Evolutionary conservation across 2,797 vertebrate species (phyloP).

Genomic region (Ctenosaura bakeri): DNA sequence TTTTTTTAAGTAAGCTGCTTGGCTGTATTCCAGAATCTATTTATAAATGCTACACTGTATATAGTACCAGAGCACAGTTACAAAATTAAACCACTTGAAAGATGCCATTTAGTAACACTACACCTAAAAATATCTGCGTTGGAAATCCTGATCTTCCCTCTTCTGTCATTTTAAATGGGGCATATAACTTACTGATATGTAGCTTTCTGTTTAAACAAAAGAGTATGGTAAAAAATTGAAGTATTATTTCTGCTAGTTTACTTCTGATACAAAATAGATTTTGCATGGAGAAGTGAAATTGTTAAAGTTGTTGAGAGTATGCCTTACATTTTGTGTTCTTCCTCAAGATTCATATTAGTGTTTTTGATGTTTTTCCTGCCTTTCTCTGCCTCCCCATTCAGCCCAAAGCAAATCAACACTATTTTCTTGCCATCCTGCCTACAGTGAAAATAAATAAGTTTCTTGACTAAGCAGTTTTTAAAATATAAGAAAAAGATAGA

Average conservation of each 20-base stretch:
- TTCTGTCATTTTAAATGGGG: conserved; percentile 1
- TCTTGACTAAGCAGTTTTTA: conserved; percentile 1
- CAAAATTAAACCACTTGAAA: conserved; percentile 42
- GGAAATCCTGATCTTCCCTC: conserved; percentile 51
- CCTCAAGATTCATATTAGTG: conserved; percentile 3
- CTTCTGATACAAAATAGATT: neutral
- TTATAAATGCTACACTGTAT: conserved; percentile 50
- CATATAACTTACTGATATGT: neutral
- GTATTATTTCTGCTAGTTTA: neutral
- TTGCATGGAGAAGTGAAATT: conserved; percentile 8
- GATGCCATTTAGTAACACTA: conserved; percentile 39
- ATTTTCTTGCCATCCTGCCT: conserved; percentile 13
- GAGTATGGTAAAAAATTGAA: conserved; percentile 3
- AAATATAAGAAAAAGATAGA: conserved; percentile 16
- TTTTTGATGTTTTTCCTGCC: neutral
- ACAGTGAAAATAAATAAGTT: neutral
- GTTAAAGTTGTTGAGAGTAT: neutral
- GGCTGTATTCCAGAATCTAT: conserved; percentile 57
- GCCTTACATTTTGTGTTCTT: neutral
- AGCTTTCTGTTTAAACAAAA: neutral
- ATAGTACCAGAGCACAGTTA: conserved; percentile 37
- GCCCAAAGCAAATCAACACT: neutral
- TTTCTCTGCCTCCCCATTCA: neutral
- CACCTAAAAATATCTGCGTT: conserved; percentile 54
- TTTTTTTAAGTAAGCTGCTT: conserved; percentile 47